Conservation (phyloP, 1,140 invertebrate genomes). For the Heliconius congener region DNA sequence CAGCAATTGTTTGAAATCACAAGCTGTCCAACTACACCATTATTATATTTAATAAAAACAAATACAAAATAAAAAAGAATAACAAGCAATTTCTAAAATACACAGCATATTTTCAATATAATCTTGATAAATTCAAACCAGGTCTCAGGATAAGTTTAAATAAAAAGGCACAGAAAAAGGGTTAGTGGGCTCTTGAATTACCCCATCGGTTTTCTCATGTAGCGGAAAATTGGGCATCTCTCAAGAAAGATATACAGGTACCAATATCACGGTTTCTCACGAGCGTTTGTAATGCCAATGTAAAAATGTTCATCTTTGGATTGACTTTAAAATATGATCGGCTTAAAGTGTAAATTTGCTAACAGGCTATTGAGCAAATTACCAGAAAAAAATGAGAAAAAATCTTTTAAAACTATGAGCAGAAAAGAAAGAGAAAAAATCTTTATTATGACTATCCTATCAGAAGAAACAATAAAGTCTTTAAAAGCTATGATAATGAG, state of each 20-base stretch:
- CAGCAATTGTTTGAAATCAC: not conserved
- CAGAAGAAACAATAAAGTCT: no score
- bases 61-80: not conserved
- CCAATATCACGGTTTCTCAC: not conserved
- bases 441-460: no score
- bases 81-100: not conserved
- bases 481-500: no score
- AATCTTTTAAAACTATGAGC: no score
- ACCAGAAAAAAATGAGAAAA: no score
- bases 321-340: no score
- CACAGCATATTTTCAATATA: conserved; percentile 20
- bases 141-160: conserved; percentile 27
- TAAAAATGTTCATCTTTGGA: no score
- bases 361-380: no score
- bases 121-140: conserved; percentile 31
- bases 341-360: no score
- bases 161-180: conserved; percentile 44
- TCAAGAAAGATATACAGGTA: conserved; percentile 19
- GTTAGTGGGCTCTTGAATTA: conserved; percentile 46
- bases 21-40: no score
- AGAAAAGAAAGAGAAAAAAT: no score
- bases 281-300: not conserved
- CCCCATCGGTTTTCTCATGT: conserved; percentile 51
- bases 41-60: no score
- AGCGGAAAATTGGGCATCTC: conserved; percentile 54